Base-by-base conservation (phyloP, 2,888 invertebrate genomes). In the Eurytoma californica region DNA sequence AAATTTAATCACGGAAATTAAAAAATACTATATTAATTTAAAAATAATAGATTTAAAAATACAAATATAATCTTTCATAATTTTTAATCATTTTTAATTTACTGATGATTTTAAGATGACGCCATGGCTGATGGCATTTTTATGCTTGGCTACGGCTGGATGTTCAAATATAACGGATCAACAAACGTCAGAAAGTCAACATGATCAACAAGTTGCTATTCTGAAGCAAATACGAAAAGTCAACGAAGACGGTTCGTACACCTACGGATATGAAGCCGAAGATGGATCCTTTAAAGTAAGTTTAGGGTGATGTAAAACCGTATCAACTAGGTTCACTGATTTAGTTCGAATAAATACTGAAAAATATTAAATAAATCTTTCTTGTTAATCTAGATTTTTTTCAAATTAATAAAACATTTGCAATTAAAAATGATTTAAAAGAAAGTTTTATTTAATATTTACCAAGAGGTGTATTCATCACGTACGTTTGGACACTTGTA, bases 231-330 rank as follows among this genome's bases (percentile, higher is more conserved):
- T 96, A 84, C 93, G 95, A 82, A 93, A 95, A 87, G 92, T 96
- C 3, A 96, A 96, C 88, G 94, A 95, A 72, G 96, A 96, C 87
- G 96, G 96, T 47, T 95, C 95, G 0, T 96, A 96, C 86, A 95
- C 96, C 0, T 95, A 95, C 82, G 96, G 96, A 0, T 96, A 95
- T 86, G 96, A 96, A 91, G 95, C 95, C 3, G 95, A 95, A 68
- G 96, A 96, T 88, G 96, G 96, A 3, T 95, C 95, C 0, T 96
- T 96, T 89, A 96, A 96, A 91, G 90, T 90, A 83, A 84, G 84
- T 82, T 57, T 14, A 60, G 0, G 16, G 14, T 24, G 5, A 55
- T 67, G 16, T 28, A 55, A 18, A 58, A 14, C 53, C 14, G 2
- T 13, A 39, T 7, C 2, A 30, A 30, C 0, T 13, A 47, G 16